A percentile compares a stretch with the other conserved stretches of the same genome.
phyloP scores from a whole-genome alignment of 2,113 vertebrate genomes.

The Ornithorhynchus anatinus region DNA sequence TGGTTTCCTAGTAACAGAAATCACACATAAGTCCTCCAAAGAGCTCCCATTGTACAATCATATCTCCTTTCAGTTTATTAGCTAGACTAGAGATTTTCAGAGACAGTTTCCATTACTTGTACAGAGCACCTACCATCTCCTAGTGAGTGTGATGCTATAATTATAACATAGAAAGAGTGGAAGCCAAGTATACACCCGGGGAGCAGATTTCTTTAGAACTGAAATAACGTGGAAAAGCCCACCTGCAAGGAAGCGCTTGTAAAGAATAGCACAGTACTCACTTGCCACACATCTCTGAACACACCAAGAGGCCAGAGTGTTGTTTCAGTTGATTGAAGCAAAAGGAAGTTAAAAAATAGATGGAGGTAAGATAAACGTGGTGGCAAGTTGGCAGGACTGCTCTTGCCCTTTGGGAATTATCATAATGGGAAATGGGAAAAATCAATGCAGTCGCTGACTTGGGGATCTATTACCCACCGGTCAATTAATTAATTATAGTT shows the following conservation, averaged over 20 bases:
- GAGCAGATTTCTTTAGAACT: neutral
- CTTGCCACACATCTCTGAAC: neutral
- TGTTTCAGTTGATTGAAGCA: neutral
- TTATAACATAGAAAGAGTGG: neutral
- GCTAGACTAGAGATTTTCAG: conserved; percentile 2
- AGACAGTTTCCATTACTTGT: neutral
- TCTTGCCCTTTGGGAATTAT: too few relatives aligned
- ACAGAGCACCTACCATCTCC: neutral
- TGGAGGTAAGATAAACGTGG: neutral
- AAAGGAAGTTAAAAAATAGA: conserved; percentile 1
- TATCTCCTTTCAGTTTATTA: neutral
- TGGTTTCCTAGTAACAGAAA: conserved; percentile 36
- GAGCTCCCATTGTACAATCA: neutral
- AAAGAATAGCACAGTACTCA: neutral
- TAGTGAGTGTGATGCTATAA: neutral
- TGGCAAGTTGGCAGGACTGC: too few relatives aligned
- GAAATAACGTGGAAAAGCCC: neutral
- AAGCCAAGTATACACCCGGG: neutral
- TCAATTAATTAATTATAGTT: too few relatives aligned
- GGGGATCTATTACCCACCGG: too few relatives aligned
- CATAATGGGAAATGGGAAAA: too few relatives aligned
- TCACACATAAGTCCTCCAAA: conserved; percentile 5
- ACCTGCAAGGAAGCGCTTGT: neutral
- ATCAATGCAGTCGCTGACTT: too few relatives aligned
- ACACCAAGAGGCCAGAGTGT: neutral